Conservation (phyloP, 2,888 invertebrate genomes). For the Druceiella hillmani region DNA sequence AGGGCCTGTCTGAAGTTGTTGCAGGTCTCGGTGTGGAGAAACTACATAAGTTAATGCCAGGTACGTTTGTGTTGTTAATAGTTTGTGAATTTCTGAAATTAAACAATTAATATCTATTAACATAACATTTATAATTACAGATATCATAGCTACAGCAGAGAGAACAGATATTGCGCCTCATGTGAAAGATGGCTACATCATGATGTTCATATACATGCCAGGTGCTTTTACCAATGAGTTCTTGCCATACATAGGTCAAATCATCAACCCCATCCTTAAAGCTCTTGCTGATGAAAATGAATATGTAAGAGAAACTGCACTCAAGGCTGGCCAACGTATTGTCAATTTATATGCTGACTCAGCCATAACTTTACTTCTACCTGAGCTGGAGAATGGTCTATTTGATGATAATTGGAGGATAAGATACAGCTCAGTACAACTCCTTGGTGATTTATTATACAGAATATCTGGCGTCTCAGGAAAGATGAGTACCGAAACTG, state of each 20-base stretch:
- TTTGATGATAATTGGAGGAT: conserved; percentile 99
- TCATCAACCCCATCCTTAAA: conserved; percentile 94
- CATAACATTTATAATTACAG: conserved; percentile 38
- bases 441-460: conserved; percentile 92
- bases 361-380: conserved; percentile 86
- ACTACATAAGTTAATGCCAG: conserved; percentile 93
- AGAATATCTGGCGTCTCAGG: conserved; percentile 96
- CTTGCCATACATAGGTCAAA: conserved; percentile 91
- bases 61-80: conserved; percentile 32
- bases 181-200: conserved; percentile 98
- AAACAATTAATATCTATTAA: not conserved
- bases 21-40: conserved; percentile 94
- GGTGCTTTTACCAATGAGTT: conserved; percentile 94
- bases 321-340: conserved; percentile 94
- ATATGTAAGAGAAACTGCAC: conserved; percentile 94
- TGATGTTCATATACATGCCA: conserved; percentile 99
- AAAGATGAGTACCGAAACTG: conserved; percentile 98
- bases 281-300: conserved; percentile 99
- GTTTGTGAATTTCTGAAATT: not conserved
- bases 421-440: conserved; percentile 87
- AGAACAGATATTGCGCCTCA: conserved; percentile 91
- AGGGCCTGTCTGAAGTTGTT: conserved; percentile 96
- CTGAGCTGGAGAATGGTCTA: conserved; percentile 88
- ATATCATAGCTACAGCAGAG: conserved; percentile 91
- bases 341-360: conserved; percentile 95